Percentiles rank a stretch among this genome's conserved stretches.
Conservation (phyloP, 2,888 invertebrate species). For the Habroteleia sp. region DNA sequence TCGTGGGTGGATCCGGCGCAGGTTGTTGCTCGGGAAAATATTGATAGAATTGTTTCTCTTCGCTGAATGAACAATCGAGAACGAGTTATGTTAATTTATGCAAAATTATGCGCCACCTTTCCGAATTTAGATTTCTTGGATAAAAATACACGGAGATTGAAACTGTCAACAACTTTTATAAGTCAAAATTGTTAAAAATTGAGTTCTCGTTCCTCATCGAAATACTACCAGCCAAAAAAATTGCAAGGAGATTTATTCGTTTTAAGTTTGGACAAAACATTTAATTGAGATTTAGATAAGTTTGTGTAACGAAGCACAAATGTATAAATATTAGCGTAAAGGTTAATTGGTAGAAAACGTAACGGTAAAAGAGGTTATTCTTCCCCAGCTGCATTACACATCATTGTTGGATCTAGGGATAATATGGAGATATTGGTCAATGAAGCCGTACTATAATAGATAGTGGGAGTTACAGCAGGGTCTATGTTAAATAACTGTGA, state of each 20-base stretch:
- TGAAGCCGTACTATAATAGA: slow-evolving; percentile 29
- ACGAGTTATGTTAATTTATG: too few relatives aligned
- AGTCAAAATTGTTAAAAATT: too few relatives aligned
- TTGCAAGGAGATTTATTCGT: too few relatives aligned
- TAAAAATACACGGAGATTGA: too few relatives aligned
- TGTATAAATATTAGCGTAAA: slow-evolving; percentile 14
- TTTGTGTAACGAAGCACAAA: slow-evolving; percentile 2
- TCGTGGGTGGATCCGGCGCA: slow-evolving; percentile 36
- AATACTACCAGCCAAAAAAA: too few relatives aligned
- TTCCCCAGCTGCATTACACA: slow-evolving; percentile 5
- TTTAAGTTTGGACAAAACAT: too few relatives aligned
- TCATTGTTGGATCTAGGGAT: slow-evolving; percentile 15
- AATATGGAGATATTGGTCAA: slow-evolving; percentile 34
- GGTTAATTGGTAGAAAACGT: slow-evolving; percentile 39
- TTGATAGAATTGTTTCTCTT: too few relatives aligned
- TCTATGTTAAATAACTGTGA: slow-evolving; percentile 32
- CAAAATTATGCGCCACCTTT: neutral
- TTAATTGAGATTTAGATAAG: slow-evolving; percentile 16
- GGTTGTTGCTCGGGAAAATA: too few relatives aligned
- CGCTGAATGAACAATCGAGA: too few relatives aligned
- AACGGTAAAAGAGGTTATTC: slow-evolving; percentile 18
- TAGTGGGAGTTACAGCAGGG: slow-evolving; percentile 14
- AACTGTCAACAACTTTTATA: too few relatives aligned
- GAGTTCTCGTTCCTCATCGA: too few relatives aligned
- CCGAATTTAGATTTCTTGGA: too few relatives aligned